Base-by-base conservation (phyloP, 2,113 vertebrate species). In the Brachypodius melanocephalos region DNA sequence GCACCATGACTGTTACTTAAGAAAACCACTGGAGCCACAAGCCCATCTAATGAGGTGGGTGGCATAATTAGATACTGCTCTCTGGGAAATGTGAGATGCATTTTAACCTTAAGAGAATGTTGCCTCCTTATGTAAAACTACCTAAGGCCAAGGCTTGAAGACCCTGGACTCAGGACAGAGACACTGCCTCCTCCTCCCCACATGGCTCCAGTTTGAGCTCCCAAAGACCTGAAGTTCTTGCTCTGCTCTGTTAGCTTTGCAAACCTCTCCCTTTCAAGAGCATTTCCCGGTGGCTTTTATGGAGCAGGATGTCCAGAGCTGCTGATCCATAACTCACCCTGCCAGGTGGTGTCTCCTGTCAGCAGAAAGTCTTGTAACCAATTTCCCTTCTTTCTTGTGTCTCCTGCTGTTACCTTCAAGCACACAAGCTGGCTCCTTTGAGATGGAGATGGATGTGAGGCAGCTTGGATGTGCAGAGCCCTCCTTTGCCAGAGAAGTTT, bases 221-320 rank as follows among this genome's bases (percentile, higher is more conserved):
- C 49, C n/a, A 58, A 58, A 42, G 29, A 45, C 34, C 22, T 26
- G 54, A 62, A 28, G 10, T 10, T 46, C n/a, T 12, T 18, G 4
- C 34, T 74, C 34, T 1, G 3, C 65, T 66, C 34, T 5, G 7
- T 3, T 3, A 77, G 42, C 22, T 82, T 42, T 81, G n/a, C 31
- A 87, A 58, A 32, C 16, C 9, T 55, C 8, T 19, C 8, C 10
- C 8, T 58, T 59, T 21, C 38, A 45, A 0, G 2, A 77, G 17
- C 6, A 0, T 40, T 51, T 43, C 28, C 48, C 2, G 0, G 1
- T 17, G 71, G 18, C 17, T 88, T 62, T 83, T 49, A 26, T 34
- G 20, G 43, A 71, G 72, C 45, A 32, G 72, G 38, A 58, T 12
- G 14, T 69, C 34, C n/a, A 17, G 25, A 77, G 55, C 55, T 68